These are phyloP conservation scores for Lithophane socia DNA, from an alignment of 2,888 invertebrate species.

Conservation along the genomic window DNA sequence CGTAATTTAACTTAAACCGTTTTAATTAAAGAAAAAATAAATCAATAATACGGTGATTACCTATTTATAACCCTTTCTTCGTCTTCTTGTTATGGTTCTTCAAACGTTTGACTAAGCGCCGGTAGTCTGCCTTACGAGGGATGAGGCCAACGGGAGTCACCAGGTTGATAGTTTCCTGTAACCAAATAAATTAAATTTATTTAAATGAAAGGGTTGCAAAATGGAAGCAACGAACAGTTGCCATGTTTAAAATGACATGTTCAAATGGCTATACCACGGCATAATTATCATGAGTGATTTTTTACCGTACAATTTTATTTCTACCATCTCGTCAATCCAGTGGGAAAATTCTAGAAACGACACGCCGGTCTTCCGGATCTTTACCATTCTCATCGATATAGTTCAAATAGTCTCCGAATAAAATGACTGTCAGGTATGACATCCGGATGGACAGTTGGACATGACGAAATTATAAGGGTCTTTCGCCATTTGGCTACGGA, in stretches of 20 bases:
- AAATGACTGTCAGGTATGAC: neutral
- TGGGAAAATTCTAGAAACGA: neutral
- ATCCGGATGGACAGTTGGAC: neutral
- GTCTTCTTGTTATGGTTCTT: constrained; percentile 49
- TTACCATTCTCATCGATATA: neutral
- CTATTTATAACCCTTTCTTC: constrained; percentile 27
- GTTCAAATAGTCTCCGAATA: neutral
- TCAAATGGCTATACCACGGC: neutral
- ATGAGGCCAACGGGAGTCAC: constrained; percentile 70
- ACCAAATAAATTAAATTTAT: neutral
- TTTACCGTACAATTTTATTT: neutral
- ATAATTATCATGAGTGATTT: neutral
- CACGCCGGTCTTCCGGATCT: neutral
- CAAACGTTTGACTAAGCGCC: constrained; percentile 29
- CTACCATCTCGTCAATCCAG: neutral
- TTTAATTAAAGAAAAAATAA: too few species aligned
- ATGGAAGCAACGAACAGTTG: neutral
- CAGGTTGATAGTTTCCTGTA: constrained; percentile 63
- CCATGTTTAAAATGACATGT: neutral
- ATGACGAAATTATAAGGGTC: neutral
- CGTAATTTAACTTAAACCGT: too few species aligned
- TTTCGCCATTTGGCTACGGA: neutral
- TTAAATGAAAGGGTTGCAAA: neutral
- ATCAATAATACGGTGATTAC: constrained; percentile 5
- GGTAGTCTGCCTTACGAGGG: constrained; percentile 36